These are phyloP conservation scores for Nerophis lumbriciformis DNA, from an alignment of 2,113 vertebrate species.

Conservation along the genomic window DNA sequence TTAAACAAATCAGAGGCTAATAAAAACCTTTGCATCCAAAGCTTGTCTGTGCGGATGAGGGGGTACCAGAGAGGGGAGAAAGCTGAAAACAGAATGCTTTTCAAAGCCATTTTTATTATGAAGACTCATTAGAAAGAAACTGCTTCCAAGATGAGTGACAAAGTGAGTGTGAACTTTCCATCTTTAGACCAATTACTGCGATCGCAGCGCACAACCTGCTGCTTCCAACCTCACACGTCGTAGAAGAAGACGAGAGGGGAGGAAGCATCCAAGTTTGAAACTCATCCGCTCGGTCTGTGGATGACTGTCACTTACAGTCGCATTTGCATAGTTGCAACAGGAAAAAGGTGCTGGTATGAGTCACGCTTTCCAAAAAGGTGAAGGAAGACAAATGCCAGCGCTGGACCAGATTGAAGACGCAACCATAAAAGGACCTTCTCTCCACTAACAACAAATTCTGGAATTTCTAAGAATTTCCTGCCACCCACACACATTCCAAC, in stretches of 20 bases:
- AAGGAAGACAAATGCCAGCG: slow-evolving; percentile 28
- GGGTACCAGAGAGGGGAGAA: slow-evolving; percentile 50
- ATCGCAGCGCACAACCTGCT: slow-evolving; percentile 35
- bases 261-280: slow-evolving; percentile 22
- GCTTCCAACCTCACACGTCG: slow-evolving; percentile 47
- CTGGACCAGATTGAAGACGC: not conserved
- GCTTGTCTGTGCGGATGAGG: slow-evolving; percentile 45
- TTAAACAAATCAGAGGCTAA: slow-evolving; percentile 70
- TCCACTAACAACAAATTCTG: not conserved
- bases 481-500: too few relatives aligned
- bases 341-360: slow-evolving; percentile 45
- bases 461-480: too few relatives aligned
- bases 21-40: slow-evolving; percentile 51
- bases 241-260: slow-evolving; percentile 30
- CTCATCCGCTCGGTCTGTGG: slow-evolving; percentile 35
- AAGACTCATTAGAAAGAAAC: slow-evolving; percentile 39
- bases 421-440: slow-evolving; percentile 29
- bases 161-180: slow-evolving; percentile 39
- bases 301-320: slow-evolving; percentile 25
- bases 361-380: slow-evolving; percentile 53
- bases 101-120: slow-evolving; percentile 13
- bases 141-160: slow-evolving; percentile 32
- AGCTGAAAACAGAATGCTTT: slow-evolving; percentile 34
- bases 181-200: slow-evolving; percentile 52
- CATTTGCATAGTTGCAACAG: slow-evolving; percentile 63